Base-by-base conservation (phyloP, 2,888 invertebrate species). In the Allygus modestus region DNA sequence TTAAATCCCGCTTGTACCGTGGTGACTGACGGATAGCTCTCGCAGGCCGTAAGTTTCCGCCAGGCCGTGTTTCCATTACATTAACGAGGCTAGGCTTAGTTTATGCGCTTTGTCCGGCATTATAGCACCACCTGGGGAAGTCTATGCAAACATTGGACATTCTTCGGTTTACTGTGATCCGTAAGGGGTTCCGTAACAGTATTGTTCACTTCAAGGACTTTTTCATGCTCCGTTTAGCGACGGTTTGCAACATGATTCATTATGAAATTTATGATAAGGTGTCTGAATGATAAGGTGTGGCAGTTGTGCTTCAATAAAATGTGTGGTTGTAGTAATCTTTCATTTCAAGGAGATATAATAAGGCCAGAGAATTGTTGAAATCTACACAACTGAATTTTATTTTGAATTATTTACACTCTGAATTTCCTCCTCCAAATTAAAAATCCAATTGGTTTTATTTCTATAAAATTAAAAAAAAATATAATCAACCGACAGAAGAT, bases 241-340 rank as follows among this genome's bases (percentile, higher is more conserved):
- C 65, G 65, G 26, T 65, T 65, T 65, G 65, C 65, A 17, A 11
- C 26, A 65, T 31, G 12, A 65, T 65, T 65, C 23, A 65, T 65
- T 65, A 65, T 65, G 54, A 54, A 54, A 65, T 31, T 28, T 65
- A 65, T 65, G 28, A 65, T 15, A 28, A 15, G 65, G 1, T 23
- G 2, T 54, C 20, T 54, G 4, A 54, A 20, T 7, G 20, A 54
- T 23, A 54, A 46, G 54, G 54, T 23, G 46, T 46, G 46, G 17
- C 46, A 46, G 9, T 46, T 46, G 17, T 46, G 9, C 46, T 1
- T 7, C 46, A 15, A 15, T 15, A 37, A 37, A 37, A 4, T 37
- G 4, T 37, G 37, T 37, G 9, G 9, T 37, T 37, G 37, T 37
- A 37, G 37, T 37, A n/a, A n/a, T n/a, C n/a, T n/a, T n/a, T n/a